Evolutionary conservation across 2,113 vertebrate genomes (phyloP).

Genomic region (Callospermophilus lateralis): DNA sequence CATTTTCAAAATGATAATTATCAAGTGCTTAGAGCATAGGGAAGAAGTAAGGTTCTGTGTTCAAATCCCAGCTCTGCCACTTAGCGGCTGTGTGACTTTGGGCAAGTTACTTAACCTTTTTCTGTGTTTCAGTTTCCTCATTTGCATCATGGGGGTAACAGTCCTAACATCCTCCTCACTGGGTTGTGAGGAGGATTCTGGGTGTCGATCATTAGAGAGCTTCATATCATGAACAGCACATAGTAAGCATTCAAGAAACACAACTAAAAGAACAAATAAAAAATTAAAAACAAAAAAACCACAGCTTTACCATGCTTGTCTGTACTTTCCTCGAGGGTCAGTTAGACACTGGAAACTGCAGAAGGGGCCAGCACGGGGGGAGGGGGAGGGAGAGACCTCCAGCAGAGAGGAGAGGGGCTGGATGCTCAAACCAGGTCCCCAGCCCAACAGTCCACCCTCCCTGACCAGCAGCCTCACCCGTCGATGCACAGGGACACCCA

Average conservation of each 20-base stretch:
- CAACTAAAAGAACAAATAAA: too few relatives aligned
- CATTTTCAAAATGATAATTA: background rate
- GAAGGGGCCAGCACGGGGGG: background rate
- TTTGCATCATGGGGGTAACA: background rate
- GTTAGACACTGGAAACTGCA: background rate
- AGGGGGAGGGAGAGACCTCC: background rate
- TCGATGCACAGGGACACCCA: slow-evolving; percentile 26
- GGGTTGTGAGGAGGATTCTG: background rate
- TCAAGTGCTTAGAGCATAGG: background rate
- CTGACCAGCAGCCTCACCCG: slow-evolving; percentile 36
- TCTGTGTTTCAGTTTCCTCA: background rate
- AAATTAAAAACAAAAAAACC: background rate
- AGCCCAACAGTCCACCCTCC: background rate
- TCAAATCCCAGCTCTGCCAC: background rate
- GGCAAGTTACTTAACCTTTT: background rate
- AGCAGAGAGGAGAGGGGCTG: background rate
- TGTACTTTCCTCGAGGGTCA: background rate
- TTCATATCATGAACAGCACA: background rate
- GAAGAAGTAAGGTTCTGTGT: slow-evolving; percentile 30
- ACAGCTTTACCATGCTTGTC: rapidly evolving
- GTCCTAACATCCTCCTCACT: background rate
- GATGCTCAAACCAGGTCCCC: background rate
- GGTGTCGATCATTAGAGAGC: background rate
- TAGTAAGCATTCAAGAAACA: rapidly evolving
- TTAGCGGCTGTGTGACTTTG: background rate